phyloP scores from a whole-genome alignment of 2,113 vertebrate species.

The Ivindomyrus marchei region DNA sequence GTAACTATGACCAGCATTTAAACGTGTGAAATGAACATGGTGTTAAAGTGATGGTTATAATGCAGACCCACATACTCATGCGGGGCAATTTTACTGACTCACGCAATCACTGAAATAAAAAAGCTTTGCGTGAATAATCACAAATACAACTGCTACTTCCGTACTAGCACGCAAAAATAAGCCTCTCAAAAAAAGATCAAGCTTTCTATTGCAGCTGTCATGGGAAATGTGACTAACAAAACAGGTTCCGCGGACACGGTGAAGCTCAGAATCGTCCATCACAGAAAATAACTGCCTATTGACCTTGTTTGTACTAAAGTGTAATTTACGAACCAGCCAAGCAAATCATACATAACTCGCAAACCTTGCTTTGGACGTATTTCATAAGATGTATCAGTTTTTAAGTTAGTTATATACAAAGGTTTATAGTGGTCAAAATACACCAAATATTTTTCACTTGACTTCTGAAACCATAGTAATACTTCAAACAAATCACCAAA shows the following conservation, averaged over 20 bases:
- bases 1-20: neutral
- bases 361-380: neutral
- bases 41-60: neutral
- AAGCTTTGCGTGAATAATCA: neutral
- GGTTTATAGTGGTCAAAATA: neutral
- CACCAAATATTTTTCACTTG: neutral
- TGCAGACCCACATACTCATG: neutral
- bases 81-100: neutral
- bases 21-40: neutral
- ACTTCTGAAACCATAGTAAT: neutral
- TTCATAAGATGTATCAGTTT: neutral
- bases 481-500: conserved; percentile 9
- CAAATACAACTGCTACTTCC: neutral
- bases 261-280: neutral
- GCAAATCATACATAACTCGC: neutral
- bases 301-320: neutral
- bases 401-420: neutral
- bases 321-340: neutral
- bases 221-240: neutral
- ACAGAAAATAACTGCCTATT: neutral
- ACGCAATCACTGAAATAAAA: neutral
- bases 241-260: neutral
- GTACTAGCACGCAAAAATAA: neutral
- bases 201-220: neutral
- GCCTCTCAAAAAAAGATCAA: neutral